These are phyloP conservation scores for Glandiceps talaboti DNA, from an alignment of 53 echinoderm and acorn worm genomes.

Conservation along the genomic window DNA sequence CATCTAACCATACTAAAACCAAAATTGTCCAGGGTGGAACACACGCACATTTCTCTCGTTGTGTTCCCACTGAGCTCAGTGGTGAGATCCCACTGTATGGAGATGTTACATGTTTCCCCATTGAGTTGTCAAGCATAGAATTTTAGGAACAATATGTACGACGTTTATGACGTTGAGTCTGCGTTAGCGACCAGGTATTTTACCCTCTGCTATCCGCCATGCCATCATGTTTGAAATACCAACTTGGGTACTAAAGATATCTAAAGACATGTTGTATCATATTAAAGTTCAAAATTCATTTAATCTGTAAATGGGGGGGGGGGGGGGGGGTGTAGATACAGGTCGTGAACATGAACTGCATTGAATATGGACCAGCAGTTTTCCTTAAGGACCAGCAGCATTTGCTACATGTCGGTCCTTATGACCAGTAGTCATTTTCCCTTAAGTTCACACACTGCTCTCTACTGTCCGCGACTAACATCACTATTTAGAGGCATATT, in stretches of 20 bases:
- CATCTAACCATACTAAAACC: too few relatives aligned
- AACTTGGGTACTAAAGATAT: neutral
- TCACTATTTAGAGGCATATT: too few relatives aligned
- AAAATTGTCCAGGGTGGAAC: neutral
- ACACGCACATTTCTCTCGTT: neutral
- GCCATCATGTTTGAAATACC: neutral
- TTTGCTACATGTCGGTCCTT: too few relatives aligned
- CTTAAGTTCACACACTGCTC: too few relatives aligned
- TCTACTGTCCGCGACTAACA: too few relatives aligned
- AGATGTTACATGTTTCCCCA: neutral
- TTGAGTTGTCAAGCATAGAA: neutral
- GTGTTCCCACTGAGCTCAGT: neutral
- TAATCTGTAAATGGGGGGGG: too few relatives aligned
- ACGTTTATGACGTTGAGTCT: neutral
- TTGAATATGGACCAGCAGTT: too few relatives aligned
- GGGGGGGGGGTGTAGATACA: too few relatives aligned
- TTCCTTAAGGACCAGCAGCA: too few relatives aligned
- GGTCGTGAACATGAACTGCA: neutral
- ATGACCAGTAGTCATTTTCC: too few relatives aligned
- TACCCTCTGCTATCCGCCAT: neutral
- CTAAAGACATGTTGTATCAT: too few relatives aligned
- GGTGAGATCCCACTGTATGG: neutral
- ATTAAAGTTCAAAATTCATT: too few relatives aligned
- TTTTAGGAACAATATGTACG: neutral
- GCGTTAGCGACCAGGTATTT: neutral